A percentile compares a stretch with the other conserved stretches of the same genome.
Conservation (phyloP, 2,888 invertebrate species). For the Hypena proboscidalis region DNA sequence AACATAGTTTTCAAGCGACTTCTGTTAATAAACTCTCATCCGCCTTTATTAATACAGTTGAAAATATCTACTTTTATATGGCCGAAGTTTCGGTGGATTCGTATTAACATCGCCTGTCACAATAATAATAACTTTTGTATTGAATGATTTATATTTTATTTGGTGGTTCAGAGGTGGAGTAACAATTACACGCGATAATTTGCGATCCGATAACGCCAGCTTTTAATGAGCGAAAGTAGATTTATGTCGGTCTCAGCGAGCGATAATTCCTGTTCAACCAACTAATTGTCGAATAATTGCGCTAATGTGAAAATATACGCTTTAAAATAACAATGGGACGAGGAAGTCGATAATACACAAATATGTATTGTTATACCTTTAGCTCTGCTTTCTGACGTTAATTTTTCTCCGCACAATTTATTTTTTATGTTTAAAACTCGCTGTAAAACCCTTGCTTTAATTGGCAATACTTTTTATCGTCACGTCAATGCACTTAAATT, state of each 20-base stretch:
- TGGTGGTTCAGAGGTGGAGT: conserved; percentile 24
- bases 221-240: conserved; percentile 72
- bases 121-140: background rate
- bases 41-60: conserved; percentile 1
- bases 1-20: conserved; percentile 26
- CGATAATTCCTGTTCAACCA: conserved; percentile 71
- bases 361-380: conserved; percentile 48
- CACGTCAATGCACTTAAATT: too few species aligned
- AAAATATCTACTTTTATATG: too few species aligned
- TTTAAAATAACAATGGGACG: conserved; percentile 78
- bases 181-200: conserved; percentile 69
- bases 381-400: conserved; percentile 31
- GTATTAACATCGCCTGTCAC: background rate
- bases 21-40: conserved; percentile 5
- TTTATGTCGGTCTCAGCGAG: conserved; percentile 65
- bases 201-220: conserved; percentile 67
- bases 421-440: conserved; percentile 18
- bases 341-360: conserved; percentile 64
- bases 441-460: conserved; percentile 11
- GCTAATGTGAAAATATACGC: conserved; percentile 82
- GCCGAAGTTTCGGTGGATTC: background rate
- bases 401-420: conserved; percentile 22
- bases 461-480: conserved; percentile 7
- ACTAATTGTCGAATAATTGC: conserved; percentile 83
- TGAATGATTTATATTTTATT: conserved; percentile 10